Percentiles rank a stretch among this genome's conserved stretches.
These are phyloP conservation scores for Serilophus lunatus DNA, from an alignment of 2,113 vertebrate species.

Conservation along the genomic window DNA sequence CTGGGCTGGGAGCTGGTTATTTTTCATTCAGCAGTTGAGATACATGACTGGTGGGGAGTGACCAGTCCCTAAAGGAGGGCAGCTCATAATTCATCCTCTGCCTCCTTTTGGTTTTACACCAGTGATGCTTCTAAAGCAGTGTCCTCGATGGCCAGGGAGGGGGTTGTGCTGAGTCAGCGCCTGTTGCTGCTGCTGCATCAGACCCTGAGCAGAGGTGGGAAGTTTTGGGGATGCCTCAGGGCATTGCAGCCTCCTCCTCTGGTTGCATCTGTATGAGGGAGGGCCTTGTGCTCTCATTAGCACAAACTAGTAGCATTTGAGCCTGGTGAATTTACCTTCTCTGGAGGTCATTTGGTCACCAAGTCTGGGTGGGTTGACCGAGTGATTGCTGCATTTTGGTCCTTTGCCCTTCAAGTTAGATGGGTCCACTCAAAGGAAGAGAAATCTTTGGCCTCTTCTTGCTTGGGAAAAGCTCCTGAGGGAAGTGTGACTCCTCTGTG, in stretches of 20 bases:
- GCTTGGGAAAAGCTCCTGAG: not conserved
- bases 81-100: not conserved
- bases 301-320: not conserved
- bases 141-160: not conserved
- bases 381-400: not conserved
- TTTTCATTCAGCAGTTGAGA: not conserved
- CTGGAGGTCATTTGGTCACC: not conserved
- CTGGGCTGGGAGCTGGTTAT: not conserved
- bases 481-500: conserved; percentile 27
- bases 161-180: not conserved
- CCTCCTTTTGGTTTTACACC: not conserved
- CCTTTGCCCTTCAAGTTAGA: not conserved
- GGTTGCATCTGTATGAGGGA: not conserved
- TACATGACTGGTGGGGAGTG: not conserved
- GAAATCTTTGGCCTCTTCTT: not conserved
- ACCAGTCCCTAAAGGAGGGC: not conserved
- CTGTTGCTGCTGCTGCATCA: not conserved
- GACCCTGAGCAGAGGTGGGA: not conserved
- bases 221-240: not conserved
- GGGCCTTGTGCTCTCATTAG: not conserved
- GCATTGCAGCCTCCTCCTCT: not conserved
- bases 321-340: not conserved
- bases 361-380: not conserved
- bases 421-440: not conserved
- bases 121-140: not conserved